Percentiles rank a stretch among this genome's conserved stretches.
These are phyloP conservation scores for Tachysurus fulvidraco DNA, from an alignment of 2,113 vertebrate species.

Conservation along the genomic window DNA sequence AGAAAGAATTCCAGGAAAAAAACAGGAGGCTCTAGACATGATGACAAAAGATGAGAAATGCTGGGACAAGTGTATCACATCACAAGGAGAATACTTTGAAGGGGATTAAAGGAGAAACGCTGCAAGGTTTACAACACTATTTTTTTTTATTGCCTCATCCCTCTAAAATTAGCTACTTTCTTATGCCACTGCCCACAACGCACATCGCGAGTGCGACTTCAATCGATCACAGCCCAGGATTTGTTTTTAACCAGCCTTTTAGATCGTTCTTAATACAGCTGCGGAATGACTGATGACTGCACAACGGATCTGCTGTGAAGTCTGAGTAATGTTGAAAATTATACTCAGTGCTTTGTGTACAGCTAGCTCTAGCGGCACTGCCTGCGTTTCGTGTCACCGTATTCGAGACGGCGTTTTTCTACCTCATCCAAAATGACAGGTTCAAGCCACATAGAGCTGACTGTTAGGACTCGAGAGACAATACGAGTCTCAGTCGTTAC, in stretches of 20 bases:
- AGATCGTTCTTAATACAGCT: too few relatives aligned
- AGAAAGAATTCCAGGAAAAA: too few relatives aligned
- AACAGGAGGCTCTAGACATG: too few relatives aligned
- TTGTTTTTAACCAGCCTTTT: too few relatives aligned
- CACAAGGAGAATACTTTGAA: too few relatives aligned
- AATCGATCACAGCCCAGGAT: not conserved
- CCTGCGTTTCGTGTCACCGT: not conserved
- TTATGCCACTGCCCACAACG: not conserved
- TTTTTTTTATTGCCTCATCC: not conserved
- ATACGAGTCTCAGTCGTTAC: not conserved
- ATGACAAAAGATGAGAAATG: too few relatives aligned
- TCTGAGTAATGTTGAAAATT: not conserved
- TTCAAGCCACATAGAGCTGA: not conserved
- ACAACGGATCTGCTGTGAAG: not conserved
- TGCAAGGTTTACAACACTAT: too few relatives aligned
- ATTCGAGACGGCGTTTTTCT: not conserved
- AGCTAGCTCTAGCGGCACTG: not conserved
- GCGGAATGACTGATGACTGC: not conserved
- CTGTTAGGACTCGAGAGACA: not conserved
- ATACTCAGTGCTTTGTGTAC: not conserved
- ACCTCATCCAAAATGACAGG: not conserved
- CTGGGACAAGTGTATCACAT: too few relatives aligned
- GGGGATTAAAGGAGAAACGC: too few relatives aligned
- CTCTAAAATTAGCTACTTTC: not conserved
- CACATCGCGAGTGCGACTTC: not conserved